Conservation (phyloP, 2,888 invertebrate genomes). For the Calliphora vomitoria region DNA sequence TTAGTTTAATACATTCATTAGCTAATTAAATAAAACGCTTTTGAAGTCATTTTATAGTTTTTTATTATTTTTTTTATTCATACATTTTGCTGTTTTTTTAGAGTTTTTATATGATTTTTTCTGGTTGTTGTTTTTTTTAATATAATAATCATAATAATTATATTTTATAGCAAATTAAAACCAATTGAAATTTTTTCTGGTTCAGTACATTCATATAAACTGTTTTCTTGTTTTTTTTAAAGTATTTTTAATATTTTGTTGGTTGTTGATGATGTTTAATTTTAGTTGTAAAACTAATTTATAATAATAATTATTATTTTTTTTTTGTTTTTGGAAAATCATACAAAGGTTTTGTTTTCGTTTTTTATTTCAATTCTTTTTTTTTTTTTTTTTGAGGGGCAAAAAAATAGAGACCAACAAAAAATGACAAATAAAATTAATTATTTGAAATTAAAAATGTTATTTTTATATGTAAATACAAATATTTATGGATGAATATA, state of each 20-base stretch:
- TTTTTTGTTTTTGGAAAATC: slow-evolving; percentile 50
- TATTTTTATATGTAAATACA: not conserved
- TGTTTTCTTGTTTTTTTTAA: slow-evolving; percentile 57
- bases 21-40: slow-evolving; percentile 42
- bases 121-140: slow-evolving; percentile 64
- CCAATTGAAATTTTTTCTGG: slow-evolving; percentile 62
- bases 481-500: not conserved
- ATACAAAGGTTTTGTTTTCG: slow-evolving; percentile 45
- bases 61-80: slow-evolving; percentile 66
- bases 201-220: slow-evolving; percentile 74
- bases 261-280: slow-evolving; percentile 32
- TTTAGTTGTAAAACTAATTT: slow-evolving; percentile 55
- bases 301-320: slow-evolving; percentile 26
- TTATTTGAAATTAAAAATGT: not conserved
- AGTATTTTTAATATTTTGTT: slow-evolving; percentile 31
- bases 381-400: not conserved
- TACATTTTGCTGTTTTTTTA: slow-evolving; percentile 71
- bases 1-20: slow-evolving; percentile 1
- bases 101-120: slow-evolving; percentile 68
- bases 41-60: slow-evolving; percentile 43
- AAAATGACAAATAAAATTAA: not conserved
- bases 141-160: slow-evolving; percentile 63
- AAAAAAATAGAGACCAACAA: not conserved
- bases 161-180: slow-evolving; percentile 72
- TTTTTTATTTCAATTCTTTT: not conserved